These are phyloP conservation scores for Misgurnus anguillicaudatus DNA, from an alignment of 2,113 vertebrate genomes.

Conservation along the genomic window DNA sequence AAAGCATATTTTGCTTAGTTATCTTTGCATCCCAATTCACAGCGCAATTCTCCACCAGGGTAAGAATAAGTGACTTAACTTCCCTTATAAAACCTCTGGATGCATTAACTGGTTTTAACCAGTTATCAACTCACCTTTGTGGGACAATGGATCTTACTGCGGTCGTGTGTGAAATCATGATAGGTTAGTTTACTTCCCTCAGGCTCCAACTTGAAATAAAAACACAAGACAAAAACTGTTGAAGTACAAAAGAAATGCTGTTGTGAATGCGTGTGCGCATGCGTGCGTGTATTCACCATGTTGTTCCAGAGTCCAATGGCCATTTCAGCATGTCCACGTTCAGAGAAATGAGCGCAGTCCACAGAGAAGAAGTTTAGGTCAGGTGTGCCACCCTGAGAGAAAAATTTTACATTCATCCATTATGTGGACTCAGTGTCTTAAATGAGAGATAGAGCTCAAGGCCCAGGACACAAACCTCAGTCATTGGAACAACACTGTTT, in stretches of 20 bases:
- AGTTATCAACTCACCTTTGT: conserved; percentile 72
- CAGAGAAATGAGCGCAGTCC: conserved; percentile 91
- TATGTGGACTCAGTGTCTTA: too few species aligned
- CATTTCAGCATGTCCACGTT: conserved; percentile 84
- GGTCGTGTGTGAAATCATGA: conserved; percentile 82
- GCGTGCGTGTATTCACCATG: conserved; percentile 77
- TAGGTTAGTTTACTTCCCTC: conserved; percentile 82
- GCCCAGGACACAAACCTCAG: conserved; percentile 68
- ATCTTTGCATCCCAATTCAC: too few species aligned
- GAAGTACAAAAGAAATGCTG: neutral
- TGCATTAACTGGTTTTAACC: neutral
- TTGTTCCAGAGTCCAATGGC: conserved; percentile 91
- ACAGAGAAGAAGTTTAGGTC: conserved; percentile 84
- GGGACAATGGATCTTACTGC: conserved; percentile 84
- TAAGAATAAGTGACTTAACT: neutral
- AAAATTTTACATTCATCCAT: too few species aligned
- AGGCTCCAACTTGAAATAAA: conserved; percentile 82
- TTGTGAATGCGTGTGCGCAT: neutral
- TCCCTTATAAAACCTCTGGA: too few species aligned
- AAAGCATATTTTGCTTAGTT: neutral
- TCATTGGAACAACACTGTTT: conserved; percentile 77
- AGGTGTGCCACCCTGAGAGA: conserved; percentile 70
- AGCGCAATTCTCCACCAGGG: too few species aligned
- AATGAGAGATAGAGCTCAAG: too few species aligned
- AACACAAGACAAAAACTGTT: neutral